phyloP scores from a whole-genome alignment of 2,888 invertebrate species.

The Frankliniella fusca region DNA sequence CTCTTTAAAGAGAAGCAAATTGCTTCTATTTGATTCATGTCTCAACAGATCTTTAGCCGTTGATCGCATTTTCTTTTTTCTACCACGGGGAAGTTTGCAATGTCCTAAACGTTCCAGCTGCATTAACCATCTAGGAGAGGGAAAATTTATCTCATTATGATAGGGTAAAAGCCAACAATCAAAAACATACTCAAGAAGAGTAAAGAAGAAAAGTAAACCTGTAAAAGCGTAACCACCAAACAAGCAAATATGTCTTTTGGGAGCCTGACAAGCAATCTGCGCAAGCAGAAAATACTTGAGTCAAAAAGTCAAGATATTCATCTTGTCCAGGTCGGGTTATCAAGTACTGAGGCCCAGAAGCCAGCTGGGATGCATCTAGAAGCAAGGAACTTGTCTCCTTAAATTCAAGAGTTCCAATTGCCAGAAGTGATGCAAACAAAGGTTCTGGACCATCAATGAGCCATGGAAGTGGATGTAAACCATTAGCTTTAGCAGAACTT shows the following conservation, averaged over 20 bases:
- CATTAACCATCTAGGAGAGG: slow-evolving; percentile 3
- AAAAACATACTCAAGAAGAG: not conserved
- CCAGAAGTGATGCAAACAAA: slow-evolving; percentile 48
- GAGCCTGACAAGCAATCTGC: slow-evolving; percentile 49
- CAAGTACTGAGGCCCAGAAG: slow-evolving; percentile 58
- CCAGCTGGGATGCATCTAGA: slow-evolving; percentile 49
- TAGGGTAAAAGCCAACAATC: not conserved
- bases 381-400: slow-evolving; percentile 45
- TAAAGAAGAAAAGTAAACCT: slow-evolving; percentile 44
- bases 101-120: slow-evolving; percentile 30
- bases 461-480: slow-evolving; percentile 45
- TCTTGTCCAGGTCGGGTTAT: slow-evolving; percentile 59
- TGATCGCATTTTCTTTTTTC: slow-evolving; percentile 51
- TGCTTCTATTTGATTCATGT: slow-evolving; percentile 53
- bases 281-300: slow-evolving; percentile 52
- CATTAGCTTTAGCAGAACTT: slow-evolving; percentile 41
- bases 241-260: slow-evolving; percentile 54
- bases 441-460: slow-evolving; percentile 53
- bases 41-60: slow-evolving; percentile 57
- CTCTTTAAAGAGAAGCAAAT: slow-evolving; percentile 58
- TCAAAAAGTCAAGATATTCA: slow-evolving; percentile 55
- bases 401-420: slow-evolving; percentile 45
- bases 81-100: slow-evolving; percentile 42
- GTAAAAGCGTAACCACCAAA: slow-evolving; percentile 62
- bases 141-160: not conserved